These are phyloP conservation scores for Minunthozetes semirufus DNA, from an alignment of 2,888 invertebrate genomes.

Conservation along the genomic window DNA sequence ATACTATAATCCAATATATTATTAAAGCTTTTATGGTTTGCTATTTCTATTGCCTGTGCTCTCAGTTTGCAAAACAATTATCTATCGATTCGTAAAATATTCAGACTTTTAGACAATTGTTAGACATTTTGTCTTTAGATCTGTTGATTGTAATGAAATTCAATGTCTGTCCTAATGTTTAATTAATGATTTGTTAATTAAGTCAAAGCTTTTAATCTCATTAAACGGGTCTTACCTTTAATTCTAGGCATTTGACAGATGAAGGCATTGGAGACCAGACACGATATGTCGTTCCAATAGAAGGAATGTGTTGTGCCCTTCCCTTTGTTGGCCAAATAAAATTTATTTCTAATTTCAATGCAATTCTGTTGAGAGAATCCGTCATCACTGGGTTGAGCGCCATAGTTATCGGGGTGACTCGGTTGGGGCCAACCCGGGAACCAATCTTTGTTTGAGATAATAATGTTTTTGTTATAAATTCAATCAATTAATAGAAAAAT, in stretches of 20 bases:
- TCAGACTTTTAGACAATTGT: too few relatives aligned
- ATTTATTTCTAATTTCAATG: slow-evolving; percentile 65
- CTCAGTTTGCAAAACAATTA: too few relatives aligned
- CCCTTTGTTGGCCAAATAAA: slow-evolving; percentile 51
- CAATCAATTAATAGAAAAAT: too few relatives aligned
- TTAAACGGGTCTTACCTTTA: neutral
- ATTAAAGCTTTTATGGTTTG: too few relatives aligned
- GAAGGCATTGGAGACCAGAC: slow-evolving; percentile 64
- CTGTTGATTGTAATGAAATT: too few relatives aligned
- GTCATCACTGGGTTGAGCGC: slow-evolving; percentile 71
- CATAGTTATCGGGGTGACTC: slow-evolving; percentile 51
- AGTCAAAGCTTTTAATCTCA: neutral
- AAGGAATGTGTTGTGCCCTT: slow-evolving; percentile 53
- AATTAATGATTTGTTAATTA: neutral
- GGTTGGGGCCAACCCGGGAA: slow-evolving; percentile 70
- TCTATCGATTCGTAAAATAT: too few relatives aligned
- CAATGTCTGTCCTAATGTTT: neutral
- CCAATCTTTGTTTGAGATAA: slow-evolving; percentile 60
- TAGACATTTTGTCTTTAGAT: too few relatives aligned
- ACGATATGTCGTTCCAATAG: slow-evolving; percentile 76
- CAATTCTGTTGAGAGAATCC: slow-evolving; percentile 73
- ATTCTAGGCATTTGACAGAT: slow-evolving; percentile 62
- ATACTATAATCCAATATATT: too few relatives aligned
- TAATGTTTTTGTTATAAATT: too few relatives aligned
- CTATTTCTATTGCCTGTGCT: too few relatives aligned